These are phyloP conservation scores for Cephus pulcher DNA, from an alignment of 2,888 invertebrate species.

Conservation along the genomic window DNA sequence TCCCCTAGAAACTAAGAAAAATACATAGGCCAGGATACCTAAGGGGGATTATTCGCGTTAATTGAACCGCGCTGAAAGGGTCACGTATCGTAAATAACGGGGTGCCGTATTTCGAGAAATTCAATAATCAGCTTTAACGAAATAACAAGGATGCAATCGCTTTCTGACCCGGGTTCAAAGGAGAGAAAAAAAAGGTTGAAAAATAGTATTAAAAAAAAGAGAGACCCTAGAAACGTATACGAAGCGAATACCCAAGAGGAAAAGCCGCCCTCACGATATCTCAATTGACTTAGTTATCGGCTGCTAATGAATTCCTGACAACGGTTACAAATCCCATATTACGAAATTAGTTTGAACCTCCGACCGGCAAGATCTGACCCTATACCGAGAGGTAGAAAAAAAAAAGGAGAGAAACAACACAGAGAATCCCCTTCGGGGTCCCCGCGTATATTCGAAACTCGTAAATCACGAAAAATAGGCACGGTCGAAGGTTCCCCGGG, in stretches of 20 bases:
- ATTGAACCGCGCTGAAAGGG: slow-evolving; percentile 21
- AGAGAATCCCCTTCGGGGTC: slow-evolving; percentile 15
- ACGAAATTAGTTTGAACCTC: slow-evolving; percentile 55
- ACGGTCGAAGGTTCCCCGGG: slow-evolving; percentile 19
- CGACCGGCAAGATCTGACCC: slow-evolving; percentile 34
- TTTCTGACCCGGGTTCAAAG: neutral
- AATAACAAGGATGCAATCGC: neutral
- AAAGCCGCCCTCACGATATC: slow-evolving; percentile 38
- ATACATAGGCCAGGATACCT: neutral
- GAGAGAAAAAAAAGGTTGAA: neutral
- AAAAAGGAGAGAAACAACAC: slow-evolving; percentile 21
- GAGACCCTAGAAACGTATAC: slow-evolving; percentile 20
- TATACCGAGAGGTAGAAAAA: slow-evolving; percentile 25
- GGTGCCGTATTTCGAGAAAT: slow-evolving; percentile 31
- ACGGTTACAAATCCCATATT: slow-evolving; percentile 47
- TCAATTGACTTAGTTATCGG: slow-evolving; percentile 50
- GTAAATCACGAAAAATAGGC: slow-evolving; percentile 57
- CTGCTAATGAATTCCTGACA: slow-evolving; percentile 56
- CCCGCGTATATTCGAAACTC: slow-evolving; percentile 43
- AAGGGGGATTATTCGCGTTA: slow-evolving; percentile 4
- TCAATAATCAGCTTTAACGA: slow-evolving; percentile 41
- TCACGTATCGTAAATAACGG: slow-evolving; percentile 25
- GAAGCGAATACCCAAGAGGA: neutral
- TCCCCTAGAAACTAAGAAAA: neutral
- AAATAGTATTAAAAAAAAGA: slow-evolving; percentile 30